These are phyloP conservation scores for Cyclopterus lumpus DNA, from an alignment of 2,797 vertebrate species.

Conservation along the genomic window DNA sequence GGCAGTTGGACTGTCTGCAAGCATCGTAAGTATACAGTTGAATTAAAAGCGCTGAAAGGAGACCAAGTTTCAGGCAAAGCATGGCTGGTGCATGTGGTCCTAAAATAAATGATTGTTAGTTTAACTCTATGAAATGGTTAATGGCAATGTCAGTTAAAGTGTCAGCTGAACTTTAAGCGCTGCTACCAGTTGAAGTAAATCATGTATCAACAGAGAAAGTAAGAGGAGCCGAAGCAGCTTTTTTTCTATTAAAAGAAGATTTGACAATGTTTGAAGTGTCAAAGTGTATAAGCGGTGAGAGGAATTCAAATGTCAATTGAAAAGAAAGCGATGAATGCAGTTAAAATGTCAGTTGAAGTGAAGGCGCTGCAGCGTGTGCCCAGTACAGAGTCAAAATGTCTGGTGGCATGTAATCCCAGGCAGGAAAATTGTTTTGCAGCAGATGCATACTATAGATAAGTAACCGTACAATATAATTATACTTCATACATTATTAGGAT, in stretches of 20 bases:
- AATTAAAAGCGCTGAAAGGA: slow-evolving; percentile 1
- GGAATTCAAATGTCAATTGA: slow-evolving; percentile 9
- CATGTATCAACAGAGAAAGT: slow-evolving; percentile 1
- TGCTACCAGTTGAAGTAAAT: slow-evolving; percentile 20
- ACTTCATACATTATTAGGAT: slow-evolving; percentile 1
- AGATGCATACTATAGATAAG: background rate
- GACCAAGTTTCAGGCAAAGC: background rate
- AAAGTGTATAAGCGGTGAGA: background rate
- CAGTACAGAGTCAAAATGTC: background rate
- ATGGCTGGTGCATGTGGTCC: slow-evolving; percentile 7
- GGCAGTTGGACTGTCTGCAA: slow-evolving; percentile 1
- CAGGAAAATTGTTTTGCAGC: background rate
- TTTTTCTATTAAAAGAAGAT: slow-evolving; percentile 10
- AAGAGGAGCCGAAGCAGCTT: slow-evolving; percentile 4
- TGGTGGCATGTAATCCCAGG: background rate
- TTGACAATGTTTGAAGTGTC: slow-evolving; percentile 26
- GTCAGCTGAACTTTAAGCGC: slow-evolving; percentile 1
- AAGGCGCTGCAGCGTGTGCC: background rate
- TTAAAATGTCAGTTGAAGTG: background rate
- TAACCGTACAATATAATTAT: background rate
- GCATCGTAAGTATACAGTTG: slow-evolving; percentile 7
- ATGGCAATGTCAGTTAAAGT: slow-evolving; percentile 2
- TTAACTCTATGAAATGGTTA: slow-evolving; percentile 13
- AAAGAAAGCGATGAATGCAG: background rate
- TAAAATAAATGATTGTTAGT: background rate